Evolutionary conservation across 2,888 invertebrate species (phyloP).

Genomic region (Odontomyia ornata): DNA sequence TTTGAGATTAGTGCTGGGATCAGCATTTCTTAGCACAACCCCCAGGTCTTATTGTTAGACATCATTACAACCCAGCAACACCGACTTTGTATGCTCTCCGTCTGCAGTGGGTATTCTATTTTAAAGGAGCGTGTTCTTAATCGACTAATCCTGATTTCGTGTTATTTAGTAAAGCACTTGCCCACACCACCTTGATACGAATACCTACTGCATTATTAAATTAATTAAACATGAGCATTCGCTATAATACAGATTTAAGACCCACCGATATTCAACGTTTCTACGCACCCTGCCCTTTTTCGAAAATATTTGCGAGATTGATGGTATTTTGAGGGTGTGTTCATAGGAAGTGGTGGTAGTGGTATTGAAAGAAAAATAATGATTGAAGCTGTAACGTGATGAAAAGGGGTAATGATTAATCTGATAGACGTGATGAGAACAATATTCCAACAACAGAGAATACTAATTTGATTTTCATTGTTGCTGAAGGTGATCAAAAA

Average conservation of each 20-base stretch:
- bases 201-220: slow-evolving; percentile 33
- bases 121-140: slow-evolving; percentile 1
- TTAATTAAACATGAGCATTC: slow-evolving; percentile 41
- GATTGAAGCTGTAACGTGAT: background rate
- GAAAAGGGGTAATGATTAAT: slow-evolving; percentile 10
- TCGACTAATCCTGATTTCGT: slow-evolving; percentile 41
- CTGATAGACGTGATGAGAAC: slow-evolving; percentile 21
- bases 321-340: background rate
- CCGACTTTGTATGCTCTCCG: background rate
- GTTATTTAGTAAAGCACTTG: background rate
- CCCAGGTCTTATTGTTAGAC: background rate
- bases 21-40: slow-evolving; percentile 1
- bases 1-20: slow-evolving; percentile 28
- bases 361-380: background rate
- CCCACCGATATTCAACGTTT: too few species aligned
- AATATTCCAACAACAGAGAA: background rate
- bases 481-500: too few species aligned
- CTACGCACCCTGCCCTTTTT: background rate
- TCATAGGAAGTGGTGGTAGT: background rate
- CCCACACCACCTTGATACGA: background rate
- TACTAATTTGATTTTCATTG: too few species aligned
- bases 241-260: background rate
- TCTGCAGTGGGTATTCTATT: background rate
- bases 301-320: too few species aligned
- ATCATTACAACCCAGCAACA: background rate